phyloP scores from a whole-genome alignment of 2,113 vertebrate genomes.

The Conger conger region DNA sequence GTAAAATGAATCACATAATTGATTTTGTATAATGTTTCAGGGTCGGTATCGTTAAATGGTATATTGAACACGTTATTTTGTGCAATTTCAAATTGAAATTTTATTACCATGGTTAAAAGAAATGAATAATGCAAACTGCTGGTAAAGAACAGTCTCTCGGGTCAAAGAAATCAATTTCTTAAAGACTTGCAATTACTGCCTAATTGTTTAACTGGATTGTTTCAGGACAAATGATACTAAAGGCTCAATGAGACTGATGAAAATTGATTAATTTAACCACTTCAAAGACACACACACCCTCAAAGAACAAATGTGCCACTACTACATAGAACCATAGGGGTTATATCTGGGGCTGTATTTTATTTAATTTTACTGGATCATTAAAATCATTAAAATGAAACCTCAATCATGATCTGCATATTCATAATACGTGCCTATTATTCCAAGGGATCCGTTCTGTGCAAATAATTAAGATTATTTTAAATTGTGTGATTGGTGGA shows the following conservation, averaged over 20 bases:
- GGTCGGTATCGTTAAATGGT: neutral
- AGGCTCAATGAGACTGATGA: neutral
- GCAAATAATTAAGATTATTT: too few relatives aligned
- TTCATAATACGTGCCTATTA: too few relatives aligned
- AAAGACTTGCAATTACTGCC: constrained; percentile 8
- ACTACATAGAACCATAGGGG: neutral
- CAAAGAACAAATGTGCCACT: neutral
- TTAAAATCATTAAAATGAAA: too few relatives aligned
- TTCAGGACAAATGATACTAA: neutral
- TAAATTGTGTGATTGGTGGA: too few relatives aligned
- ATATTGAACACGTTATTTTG: neutral
- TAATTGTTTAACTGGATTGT: constrained; percentile 5
- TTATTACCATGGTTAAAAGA: neutral
- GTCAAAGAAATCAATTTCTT: constrained; percentile 9
- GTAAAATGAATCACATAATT: neutral
- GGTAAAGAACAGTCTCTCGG: neutral
- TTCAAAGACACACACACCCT: constrained; percentile 13
- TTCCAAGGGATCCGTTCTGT: too few relatives aligned
- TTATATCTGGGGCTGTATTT: neutral
- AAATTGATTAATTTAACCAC: neutral
- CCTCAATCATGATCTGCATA: too few relatives aligned
- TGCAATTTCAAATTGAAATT: neutral
- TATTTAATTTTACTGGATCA: neutral
- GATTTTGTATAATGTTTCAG: neutral
- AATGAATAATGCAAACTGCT: neutral